Percentiles rank a stretch among this genome's conserved stretches.
phyloP scores from a whole-genome alignment of 2,888 invertebrate genomes.

The Morinoia aosen region DNA sequence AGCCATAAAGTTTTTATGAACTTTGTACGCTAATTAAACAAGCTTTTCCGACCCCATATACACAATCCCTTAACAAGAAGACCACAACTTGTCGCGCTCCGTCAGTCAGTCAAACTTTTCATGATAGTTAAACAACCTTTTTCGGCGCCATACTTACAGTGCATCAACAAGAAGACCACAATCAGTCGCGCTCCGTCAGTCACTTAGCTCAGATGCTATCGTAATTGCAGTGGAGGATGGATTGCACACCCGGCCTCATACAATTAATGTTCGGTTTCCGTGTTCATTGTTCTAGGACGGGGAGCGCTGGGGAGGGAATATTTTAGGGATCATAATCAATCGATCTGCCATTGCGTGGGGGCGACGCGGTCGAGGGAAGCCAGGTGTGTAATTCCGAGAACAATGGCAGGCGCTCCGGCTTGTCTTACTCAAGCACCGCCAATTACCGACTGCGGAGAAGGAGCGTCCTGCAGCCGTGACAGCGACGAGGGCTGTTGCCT shows the following conservation, averaged over 20 bases:
- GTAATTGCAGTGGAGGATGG: not conserved
- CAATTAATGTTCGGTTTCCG: not conserved
- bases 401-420: constrained; percentile 15
- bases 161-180: not conserved
- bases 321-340: constrained; percentile 15
- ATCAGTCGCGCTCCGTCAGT: not conserved
- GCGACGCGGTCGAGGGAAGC: not conserved
- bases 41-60: not conserved
- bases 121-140: not conserved
- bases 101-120: not conserved
- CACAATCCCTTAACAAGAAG: not conserved
- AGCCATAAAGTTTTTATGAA: not conserved
- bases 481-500: not conserved
- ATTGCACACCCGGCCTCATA: not conserved
- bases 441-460: constrained; percentile 1
- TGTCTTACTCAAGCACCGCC: constrained; percentile 24
- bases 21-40: not conserved
- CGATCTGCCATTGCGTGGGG: not conserved
- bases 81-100: not conserved
- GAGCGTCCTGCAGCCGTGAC: not conserved
- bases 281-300: constrained; percentile 17
- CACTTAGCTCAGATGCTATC: not conserved
- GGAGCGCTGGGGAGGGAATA: not conserved
- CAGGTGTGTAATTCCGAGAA: constrained; percentile 22
- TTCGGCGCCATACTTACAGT: not conserved